Evolutionary conservation across 2,113 vertebrate species (phyloP).

Genomic region (Sisor rabdophorus): DNA sequence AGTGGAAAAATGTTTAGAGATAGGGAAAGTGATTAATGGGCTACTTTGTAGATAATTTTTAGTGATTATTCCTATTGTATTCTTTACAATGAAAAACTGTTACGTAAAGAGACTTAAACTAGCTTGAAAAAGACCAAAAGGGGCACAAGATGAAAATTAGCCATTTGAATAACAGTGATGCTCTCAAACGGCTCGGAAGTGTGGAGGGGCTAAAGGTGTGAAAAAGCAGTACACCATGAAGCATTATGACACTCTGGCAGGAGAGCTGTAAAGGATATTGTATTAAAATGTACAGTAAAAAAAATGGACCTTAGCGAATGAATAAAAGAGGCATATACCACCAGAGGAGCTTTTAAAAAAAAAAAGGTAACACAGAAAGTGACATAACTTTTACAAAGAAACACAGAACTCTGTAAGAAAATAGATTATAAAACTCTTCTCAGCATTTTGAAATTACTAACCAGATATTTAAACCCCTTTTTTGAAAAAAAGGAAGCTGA

Average conservation of each 20-base stretch:
- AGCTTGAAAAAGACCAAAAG: not conserved
- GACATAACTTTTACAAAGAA: constrained; percentile 61
- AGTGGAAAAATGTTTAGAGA: not conserved
- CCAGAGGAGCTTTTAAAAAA: constrained; percentile 19
- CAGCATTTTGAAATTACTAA: constrained; percentile 44
- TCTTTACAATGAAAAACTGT: not conserved
- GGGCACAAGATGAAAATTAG: not conserved
- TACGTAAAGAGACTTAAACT: not conserved
- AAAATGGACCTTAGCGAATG: not conserved
- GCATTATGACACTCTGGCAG: not conserved
- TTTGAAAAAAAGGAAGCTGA: constrained; percentile 54
- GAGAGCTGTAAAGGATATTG: constrained; percentile 18
- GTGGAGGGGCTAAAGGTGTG: not conserved
- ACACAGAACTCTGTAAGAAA: constrained; percentile 69
- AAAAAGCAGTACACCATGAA: not conserved
- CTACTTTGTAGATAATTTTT: not conserved
- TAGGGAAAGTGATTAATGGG: not conserved
- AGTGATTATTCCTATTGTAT: not conserved
- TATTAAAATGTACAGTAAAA: constrained; percentile 3
- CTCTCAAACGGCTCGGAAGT: not conserved
- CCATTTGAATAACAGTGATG: not conserved
- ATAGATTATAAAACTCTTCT: constrained; percentile 72
- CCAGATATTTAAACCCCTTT: constrained; percentile 56
- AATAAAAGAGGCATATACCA: constrained; percentile 35
- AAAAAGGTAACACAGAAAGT: constrained; percentile 47